Evolutionary conservation across 1,140 invertebrate genomes (phyloP).

Genomic region (Telenomus remus): DNA sequence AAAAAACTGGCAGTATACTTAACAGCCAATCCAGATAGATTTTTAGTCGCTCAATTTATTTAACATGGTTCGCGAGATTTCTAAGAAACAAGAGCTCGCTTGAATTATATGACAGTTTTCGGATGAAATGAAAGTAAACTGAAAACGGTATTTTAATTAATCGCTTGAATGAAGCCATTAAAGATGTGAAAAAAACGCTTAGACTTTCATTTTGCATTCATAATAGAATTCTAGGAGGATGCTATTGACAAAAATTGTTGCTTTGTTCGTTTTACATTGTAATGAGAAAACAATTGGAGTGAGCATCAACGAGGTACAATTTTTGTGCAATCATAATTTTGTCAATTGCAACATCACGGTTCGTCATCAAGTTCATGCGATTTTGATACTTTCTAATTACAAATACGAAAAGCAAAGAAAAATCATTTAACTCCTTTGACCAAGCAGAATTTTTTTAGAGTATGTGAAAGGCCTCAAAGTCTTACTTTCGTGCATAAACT

Average conservation of each 20-base stretch:
- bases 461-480: slow-evolving; percentile 45
- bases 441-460: slow-evolving; percentile 28
- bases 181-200: slow-evolving; percentile 20
- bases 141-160: slow-evolving; percentile 49
- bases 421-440: background rate
- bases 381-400: too few species aligned
- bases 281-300: too few species aligned
- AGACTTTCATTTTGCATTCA: slow-evolving; percentile 29
- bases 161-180: slow-evolving; percentile 35
- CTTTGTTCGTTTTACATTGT: too few species aligned
- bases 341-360: too few species aligned
- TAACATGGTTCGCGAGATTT: slow-evolving; percentile 1
- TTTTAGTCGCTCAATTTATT: slow-evolving; percentile 9
- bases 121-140: slow-evolving; percentile 38
- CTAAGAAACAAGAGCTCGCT: background rate
- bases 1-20: background rate
- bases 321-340: too few species aligned
- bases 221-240: too few species aligned
- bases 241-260: too few species aligned
- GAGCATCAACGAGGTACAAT: too few species aligned
- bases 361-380: too few species aligned
- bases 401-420: too few species aligned
- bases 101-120: slow-evolving; percentile 18
- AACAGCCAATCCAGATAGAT: too few species aligned
- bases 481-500: slow-evolving; percentile 23